These are phyloP conservation scores for Pyrocoelia pectoralis DNA, from an alignment of 2,888 invertebrate genomes.

Conservation along the genomic window DNA sequence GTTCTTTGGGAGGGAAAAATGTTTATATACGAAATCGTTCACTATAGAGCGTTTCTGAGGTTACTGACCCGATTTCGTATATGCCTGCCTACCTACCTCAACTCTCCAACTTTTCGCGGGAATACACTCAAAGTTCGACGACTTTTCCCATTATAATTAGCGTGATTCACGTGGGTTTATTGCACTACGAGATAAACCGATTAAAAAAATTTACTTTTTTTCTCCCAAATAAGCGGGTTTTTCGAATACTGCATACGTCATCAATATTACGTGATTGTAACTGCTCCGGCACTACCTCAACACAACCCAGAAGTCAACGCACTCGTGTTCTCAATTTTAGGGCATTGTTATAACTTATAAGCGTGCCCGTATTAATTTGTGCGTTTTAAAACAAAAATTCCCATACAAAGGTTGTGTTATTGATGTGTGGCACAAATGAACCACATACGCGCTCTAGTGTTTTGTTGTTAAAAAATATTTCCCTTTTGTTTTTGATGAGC, in stretches of 20 bases:
- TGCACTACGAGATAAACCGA: constrained; percentile 35
- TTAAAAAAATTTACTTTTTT: constrained; percentile 46
- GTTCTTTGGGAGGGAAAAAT: no score
- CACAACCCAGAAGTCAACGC: constrained; percentile 49
- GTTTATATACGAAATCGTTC: no score
- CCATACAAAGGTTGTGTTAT: no score
- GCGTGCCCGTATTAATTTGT: no score
- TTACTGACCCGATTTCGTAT: constrained; percentile 5
- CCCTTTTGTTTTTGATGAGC: constrained; percentile 43
- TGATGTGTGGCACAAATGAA: no score
- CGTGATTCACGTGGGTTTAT: constrained; percentile 37
- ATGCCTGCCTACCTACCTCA: background rate
- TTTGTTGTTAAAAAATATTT: constrained; percentile 32
- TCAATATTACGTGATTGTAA: constrained; percentile 53
- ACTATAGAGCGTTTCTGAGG: background rate
- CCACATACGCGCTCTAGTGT: no score
- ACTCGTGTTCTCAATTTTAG: constrained; percentile 28
- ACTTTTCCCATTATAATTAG: constrained; percentile 20
- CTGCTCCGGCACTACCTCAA: constrained; percentile 50
- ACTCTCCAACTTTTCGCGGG: background rate
- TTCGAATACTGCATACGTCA: constrained; percentile 55
- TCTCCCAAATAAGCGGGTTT: constrained; percentile 50
- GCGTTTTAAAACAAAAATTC: no score
- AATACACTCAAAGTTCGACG: background rate
- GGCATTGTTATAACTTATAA: no score